These are phyloP conservation scores for Diorhabda elongata DNA, from an alignment of 1,140 invertebrate species.

Conservation along the genomic window DNA sequence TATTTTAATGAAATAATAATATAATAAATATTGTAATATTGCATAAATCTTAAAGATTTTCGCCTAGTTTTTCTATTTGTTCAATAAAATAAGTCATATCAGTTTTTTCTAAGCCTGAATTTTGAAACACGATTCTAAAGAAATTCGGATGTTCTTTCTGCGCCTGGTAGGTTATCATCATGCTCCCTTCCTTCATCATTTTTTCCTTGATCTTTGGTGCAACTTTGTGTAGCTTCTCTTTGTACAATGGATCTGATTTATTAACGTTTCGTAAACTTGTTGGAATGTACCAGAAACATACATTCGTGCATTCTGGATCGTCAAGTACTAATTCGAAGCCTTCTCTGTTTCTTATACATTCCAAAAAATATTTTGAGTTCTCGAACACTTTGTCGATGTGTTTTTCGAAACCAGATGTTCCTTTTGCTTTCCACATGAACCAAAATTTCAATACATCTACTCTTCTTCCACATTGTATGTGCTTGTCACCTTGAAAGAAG, in stretches of 20 bases:
- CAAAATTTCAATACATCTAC: slow-evolving; percentile 95
- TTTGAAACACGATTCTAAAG: slow-evolving; percentile 90
- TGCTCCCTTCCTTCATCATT: slow-evolving; percentile 91
- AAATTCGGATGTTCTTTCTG: slow-evolving; percentile 79
- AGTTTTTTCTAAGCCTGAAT: slow-evolving; percentile 70
- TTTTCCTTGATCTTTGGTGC: slow-evolving; percentile 88
- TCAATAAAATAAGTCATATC: slow-evolving; percentile 85
- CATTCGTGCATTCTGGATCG: slow-evolving; percentile 86
- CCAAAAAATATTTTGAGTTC: slow-evolving; percentile 65
- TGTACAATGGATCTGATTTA: slow-evolving; percentile 58
- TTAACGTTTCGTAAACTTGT: slow-evolving; percentile 59
- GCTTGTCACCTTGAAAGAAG: slow-evolving; percentile 74
- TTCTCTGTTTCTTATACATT: slow-evolving; percentile 61
- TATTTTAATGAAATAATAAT: background rate
- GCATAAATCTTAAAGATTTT: slow-evolving; percentile 53
- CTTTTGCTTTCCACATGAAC: slow-evolving; percentile 97
- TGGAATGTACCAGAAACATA: slow-evolving; percentile 95
- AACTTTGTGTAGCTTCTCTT: slow-evolving; percentile 69
- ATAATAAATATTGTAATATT: background rate
- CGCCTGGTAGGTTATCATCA: slow-evolving; percentile 95
- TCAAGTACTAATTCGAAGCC: slow-evolving; percentile 73
- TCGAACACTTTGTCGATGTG: slow-evolving; percentile 78
- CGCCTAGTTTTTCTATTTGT: slow-evolving; percentile 79
- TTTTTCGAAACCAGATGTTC: slow-evolving; percentile 71
- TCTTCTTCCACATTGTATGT: slow-evolving; percentile 86